Evolutionary conservation across 1,140 invertebrate genomes (phyloP).

Genomic region (Cotesia glomerata): DNA sequence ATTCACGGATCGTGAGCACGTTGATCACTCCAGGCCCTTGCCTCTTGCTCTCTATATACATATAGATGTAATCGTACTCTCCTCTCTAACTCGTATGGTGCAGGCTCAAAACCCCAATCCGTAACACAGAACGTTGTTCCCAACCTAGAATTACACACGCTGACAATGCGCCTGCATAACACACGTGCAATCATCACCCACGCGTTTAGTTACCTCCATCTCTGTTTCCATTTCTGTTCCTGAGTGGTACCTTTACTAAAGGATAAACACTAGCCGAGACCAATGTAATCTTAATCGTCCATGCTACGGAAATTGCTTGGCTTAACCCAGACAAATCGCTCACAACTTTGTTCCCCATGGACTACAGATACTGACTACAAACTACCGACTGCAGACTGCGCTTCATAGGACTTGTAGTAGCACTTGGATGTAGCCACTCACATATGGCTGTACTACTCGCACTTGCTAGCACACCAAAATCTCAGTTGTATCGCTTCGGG

Average conservation of each 20-base stretch:
- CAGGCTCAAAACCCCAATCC: too few relatives aligned
- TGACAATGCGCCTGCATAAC: too few relatives aligned
- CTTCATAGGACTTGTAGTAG: neutral
- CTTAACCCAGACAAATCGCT: constrained; percentile 25
- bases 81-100: neutral
- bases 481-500: too few relatives aligned
- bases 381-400: neutral
- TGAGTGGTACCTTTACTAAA: too few relatives aligned
- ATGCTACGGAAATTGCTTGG: constrained; percentile 22
- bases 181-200: too few relatives aligned
- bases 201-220: too few relatives aligned
- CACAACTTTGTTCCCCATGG: constrained; percentile 18
- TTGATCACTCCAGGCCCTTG: neutral
- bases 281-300: constrained; percentile 28
- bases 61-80: too few relatives aligned
- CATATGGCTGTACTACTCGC: neutral
- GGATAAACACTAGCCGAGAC: neutral
- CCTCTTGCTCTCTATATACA: too few relatives aligned
- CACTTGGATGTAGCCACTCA: too few relatives aligned
- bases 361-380: neutral
- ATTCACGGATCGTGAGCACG: neutral
- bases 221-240: too few relatives aligned
- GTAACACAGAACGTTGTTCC: too few relatives aligned
- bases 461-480: too few relatives aligned
- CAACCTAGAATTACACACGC: neutral